Conservation (phyloP, 1,140 invertebrate species). For the Odontomachus brunneus region DNA sequence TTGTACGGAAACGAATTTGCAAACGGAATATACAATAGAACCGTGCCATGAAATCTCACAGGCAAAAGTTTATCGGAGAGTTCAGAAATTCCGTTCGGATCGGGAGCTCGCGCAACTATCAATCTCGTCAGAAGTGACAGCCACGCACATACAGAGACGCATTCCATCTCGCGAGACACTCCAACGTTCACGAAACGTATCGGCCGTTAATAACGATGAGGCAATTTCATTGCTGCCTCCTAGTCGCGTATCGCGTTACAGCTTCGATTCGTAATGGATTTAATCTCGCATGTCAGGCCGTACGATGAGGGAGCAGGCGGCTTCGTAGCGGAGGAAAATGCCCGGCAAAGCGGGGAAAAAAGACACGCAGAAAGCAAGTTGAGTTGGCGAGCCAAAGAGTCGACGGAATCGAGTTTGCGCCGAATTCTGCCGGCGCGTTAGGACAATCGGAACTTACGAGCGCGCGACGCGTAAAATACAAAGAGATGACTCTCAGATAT, state of each 20-base stretch:
- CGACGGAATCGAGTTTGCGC: slow-evolving; percentile 1
- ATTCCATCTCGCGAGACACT: background rate
- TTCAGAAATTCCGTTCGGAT: background rate
- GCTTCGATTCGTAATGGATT: slow-evolving; percentile 17
- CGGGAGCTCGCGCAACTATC: slow-evolving; percentile 10
- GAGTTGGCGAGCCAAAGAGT: slow-evolving; percentile 1
- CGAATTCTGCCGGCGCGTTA: background rate
- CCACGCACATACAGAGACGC: background rate
- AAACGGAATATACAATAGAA: too few relatives aligned
- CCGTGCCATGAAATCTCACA: too few relatives aligned
- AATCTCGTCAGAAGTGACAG: background rate
- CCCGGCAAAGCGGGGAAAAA: background rate
- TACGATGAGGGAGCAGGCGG: background rate
- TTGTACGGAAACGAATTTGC: too few relatives aligned
- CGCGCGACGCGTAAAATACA: background rate
- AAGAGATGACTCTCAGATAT: background rate
- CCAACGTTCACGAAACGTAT: background rate
- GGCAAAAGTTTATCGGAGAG: too few relatives aligned
- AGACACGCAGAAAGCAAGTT: background rate
- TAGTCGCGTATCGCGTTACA: background rate
- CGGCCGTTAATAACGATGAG: slow-evolving; percentile 15
- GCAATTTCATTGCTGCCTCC: slow-evolving; percentile 1
- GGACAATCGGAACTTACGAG: background rate
- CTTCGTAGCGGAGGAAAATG: slow-evolving; percentile 1
- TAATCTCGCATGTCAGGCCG: slow-evolving; percentile 34